Evolutionary conservation across 2,797 vertebrate species (phyloP).

Genomic region (Leptatherina wallacei): DNA sequence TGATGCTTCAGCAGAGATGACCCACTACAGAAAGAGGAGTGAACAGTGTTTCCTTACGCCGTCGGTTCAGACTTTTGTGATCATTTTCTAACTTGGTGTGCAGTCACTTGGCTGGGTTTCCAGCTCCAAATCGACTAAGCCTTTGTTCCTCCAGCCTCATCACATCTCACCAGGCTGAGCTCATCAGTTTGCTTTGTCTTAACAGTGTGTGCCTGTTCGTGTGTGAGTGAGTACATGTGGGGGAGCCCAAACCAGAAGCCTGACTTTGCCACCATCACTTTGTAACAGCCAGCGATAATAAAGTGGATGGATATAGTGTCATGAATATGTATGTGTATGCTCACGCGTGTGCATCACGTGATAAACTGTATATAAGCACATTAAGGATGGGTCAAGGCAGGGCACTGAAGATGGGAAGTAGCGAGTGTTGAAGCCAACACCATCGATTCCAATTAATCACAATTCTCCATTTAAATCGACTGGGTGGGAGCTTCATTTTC

Average conservation of each 20-base stretch:
- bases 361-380: conserved; percentile 26
- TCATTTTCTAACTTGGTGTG: conserved; percentile 33
- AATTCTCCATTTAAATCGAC: conserved; percentile 66
- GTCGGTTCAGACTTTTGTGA: conserved; percentile 2
- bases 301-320: conserved; percentile 26
- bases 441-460: conserved; percentile 80
- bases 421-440: conserved; percentile 39
- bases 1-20: neutral
- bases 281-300: conserved; percentile 24
- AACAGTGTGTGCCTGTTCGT: conserved; percentile 7
- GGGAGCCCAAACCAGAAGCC: conserved; percentile 1
- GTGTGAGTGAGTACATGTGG: neutral
- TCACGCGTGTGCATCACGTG: neutral
- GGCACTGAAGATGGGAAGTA: conserved; percentile 38
- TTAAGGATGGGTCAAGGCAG: conserved; percentile 29
- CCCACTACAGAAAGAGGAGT: conserved; percentile 7
- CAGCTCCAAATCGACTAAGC: conserved; percentile 42
- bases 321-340: conserved; percentile 6
- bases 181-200: conserved; percentile 50
- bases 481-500: conserved; percentile 68
- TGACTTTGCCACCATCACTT: conserved; percentile 4
- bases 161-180: conserved; percentile 49
- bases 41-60: neutral
- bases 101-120: conserved; percentile 21
- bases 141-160: conserved; percentile 46